Evolutionary conservation across 2,797 vertebrate genomes (phyloP), one percentile per base, ranked within the genome.

Genomic region (Hybognathus amarus): DNA sequence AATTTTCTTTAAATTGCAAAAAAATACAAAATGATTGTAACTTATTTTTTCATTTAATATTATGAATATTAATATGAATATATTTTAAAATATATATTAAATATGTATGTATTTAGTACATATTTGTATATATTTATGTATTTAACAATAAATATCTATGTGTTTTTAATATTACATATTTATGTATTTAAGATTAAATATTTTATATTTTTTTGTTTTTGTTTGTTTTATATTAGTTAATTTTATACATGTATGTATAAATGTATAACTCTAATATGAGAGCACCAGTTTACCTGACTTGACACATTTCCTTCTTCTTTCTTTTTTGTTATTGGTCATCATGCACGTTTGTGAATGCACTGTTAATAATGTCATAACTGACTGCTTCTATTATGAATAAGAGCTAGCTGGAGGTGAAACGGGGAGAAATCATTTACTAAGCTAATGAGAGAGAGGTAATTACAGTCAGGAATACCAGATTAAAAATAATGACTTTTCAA

Each of bases 401-500:
- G 83, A 88, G 87, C 85, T 40, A 89, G 89, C 87, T 40, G 83
- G 89, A 82, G 87, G 89, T 77, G 87, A 89, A 92, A 89, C 77
- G 79, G 77, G 86, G 13, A 83, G 88, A 91, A 50, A 74, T 64
- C 0, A 61, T 80, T 89, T 90, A 89, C 91, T 86, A 87, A 61
- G 36, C 40, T 86, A 89, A 91, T 89, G 42, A 87, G 91, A 91
- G 81, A 74, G 73, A 38, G 24, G 13, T 84, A 67, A 92, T 92
- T 90, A 91, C 75, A 86, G 86, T 89, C 90, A 88, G 89, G 87
- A 85, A 89, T 13, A 36, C 64, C 6, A 5, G 82, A 89, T 90
- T 89, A 79, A 85, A 91, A 86, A 77, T 88, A 93, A 92, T 91
- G 82, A 70, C 74, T 89, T 91, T 90, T 86, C 40, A 61, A 87